A percentile compares a stretch with the other conserved stretches of the same genome.
These are phyloP conservation scores for Phrynocephalus guinanensis DNA, from an alignment of 2,797 vertebrate genomes.

Conservation along the genomic window DNA sequence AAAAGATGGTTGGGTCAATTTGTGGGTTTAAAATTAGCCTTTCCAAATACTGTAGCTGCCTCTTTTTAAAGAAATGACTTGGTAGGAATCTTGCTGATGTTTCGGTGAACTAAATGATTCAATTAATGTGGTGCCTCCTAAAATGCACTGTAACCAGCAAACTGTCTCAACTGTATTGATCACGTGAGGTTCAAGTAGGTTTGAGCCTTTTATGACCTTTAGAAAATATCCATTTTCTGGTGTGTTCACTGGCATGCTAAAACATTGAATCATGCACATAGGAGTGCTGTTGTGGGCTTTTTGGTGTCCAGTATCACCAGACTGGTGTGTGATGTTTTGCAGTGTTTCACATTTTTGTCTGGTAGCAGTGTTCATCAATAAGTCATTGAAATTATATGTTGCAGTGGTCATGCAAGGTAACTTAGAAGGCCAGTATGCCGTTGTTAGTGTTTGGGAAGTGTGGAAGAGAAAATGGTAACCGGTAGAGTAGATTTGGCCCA, in stretches of 20 bases:
- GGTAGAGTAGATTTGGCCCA: background rate
- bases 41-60: background rate
- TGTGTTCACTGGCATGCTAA: background rate
- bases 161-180: no score
- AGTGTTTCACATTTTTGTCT: background rate
- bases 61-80: background rate
- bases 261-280: background rate
- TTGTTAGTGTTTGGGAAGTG: background rate
- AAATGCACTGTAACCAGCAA: background rate
- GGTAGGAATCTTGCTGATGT: background rate
- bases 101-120: background rate
- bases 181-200: background rate
- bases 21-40: background rate
- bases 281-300: background rate
- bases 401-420: background rate
- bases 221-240: background rate
- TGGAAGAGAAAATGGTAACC: background rate
- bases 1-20: background rate
- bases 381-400: background rate
- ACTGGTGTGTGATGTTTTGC: background rate
- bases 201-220: background rate
- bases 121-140: no score
- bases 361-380: background rate
- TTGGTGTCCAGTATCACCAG: background rate
- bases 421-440: background rate